Percentiles rank a stretch among this genome's conserved stretches.
Evolutionary conservation across 2,888 invertebrate species (phyloP).

Genomic region (Amphipoea lucens): DNA sequence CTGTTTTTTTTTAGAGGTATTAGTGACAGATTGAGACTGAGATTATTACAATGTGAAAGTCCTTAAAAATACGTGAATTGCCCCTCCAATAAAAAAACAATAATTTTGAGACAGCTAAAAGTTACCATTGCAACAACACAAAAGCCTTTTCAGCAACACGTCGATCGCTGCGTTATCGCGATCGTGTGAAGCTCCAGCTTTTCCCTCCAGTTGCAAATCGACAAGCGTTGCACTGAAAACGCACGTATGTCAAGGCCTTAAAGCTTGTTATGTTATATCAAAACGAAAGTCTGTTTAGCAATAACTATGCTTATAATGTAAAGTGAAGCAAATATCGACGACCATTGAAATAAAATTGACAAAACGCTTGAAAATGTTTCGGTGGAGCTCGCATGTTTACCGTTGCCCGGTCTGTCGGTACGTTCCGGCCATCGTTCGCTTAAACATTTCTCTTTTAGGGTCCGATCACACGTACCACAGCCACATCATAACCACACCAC

Average conservation of each 20-base stretch:
- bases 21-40: background rate
- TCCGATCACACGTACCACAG: background rate
- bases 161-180: conserved; percentile 10
- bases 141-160: conserved; percentile 1
- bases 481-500: background rate
- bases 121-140: background rate
- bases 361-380: conserved; percentile 77
- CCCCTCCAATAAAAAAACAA: background rate
- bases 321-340: conserved; percentile 68
- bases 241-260: background rate
- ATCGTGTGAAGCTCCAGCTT: conserved; percentile 1
- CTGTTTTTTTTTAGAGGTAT: too few species aligned
- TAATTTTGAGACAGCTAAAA: background rate
- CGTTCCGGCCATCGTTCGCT: conserved; percentile 79
- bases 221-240: background rate
- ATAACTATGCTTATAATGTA: conserved; percentile 50
- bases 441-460: conserved; percentile 77
- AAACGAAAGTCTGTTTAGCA: conserved; percentile 24
- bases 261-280: background rate
- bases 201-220: background rate
- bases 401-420: conserved; percentile 73
- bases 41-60: background rate
- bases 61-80: background rate
- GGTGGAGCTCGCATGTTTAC: conserved; percentile 78
- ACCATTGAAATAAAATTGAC: conserved; percentile 69